Evolutionary conservation across 2,113 vertebrate species (phyloP).

Genomic region (Brachirus orientalis): DNA sequence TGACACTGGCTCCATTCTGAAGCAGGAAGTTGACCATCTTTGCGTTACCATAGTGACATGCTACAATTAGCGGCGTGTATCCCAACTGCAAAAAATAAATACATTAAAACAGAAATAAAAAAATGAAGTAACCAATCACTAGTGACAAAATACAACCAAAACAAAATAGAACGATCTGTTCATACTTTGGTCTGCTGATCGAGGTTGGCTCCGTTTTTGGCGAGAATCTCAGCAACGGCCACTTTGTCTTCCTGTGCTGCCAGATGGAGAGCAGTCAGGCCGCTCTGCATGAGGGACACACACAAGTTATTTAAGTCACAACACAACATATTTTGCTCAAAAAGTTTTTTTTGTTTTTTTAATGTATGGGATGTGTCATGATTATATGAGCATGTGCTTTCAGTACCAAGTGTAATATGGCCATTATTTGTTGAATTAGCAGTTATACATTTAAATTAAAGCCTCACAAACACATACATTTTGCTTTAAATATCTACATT

Average conservation of each 20-base stretch:
- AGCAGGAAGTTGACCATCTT: conserved; percentile 99
- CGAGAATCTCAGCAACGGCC: conserved; percentile 88
- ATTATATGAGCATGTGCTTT: too few species aligned
- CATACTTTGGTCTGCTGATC: conserved; percentile 95
- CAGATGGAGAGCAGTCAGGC: conserved; percentile 93
- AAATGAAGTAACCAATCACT: not conserved
- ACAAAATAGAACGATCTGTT: too few species aligned
- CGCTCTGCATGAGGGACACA: conserved; percentile 83
- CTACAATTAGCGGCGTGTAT: conserved; percentile 96
- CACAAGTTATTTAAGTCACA: too few species aligned
- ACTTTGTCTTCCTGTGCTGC: conserved; percentile 97
- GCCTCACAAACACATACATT: too few species aligned
- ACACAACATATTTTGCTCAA: too few species aligned
- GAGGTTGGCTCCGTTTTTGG: conserved; percentile 86
- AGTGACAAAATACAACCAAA: not conserved
- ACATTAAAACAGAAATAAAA: not conserved
- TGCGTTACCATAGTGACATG: conserved; percentile 96
- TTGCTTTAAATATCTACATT: too few species aligned
- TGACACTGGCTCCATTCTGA: conserved; percentile 91
- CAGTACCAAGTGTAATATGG: too few species aligned
- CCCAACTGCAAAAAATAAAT: conserved; percentile 93
- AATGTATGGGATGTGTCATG: too few species aligned
- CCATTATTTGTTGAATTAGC: too few species aligned
- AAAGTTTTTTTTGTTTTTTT: too few species aligned
- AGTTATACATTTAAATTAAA: too few species aligned